Evolutionary conservation across 2,797 vertebrate species (phyloP).

Genomic region (Discoglossus pictus): DNA sequence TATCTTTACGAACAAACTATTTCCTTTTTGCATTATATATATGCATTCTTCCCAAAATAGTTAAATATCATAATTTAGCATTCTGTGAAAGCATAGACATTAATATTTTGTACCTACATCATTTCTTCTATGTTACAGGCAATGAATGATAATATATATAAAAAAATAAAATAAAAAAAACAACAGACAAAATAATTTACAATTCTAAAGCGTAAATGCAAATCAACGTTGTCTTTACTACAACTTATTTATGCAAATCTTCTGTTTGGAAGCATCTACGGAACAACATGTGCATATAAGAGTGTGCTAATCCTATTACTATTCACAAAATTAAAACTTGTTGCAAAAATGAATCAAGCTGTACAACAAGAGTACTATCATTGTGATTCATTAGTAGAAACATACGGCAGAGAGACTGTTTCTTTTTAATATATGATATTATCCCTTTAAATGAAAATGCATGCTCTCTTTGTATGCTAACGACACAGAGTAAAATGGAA

Average conservation of each 20-base stretch:
- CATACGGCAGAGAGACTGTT: constrained; percentile 52
- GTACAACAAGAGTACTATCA: constrained; percentile 38
- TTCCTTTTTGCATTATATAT: no score
- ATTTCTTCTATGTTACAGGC: constrained; percentile 35
- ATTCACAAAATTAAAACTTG: constrained; percentile 53
- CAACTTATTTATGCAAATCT: constrained; percentile 49
- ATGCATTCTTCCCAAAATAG: no score
- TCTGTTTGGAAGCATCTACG: constrained; percentile 45
- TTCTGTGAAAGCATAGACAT: constrained; percentile 39
- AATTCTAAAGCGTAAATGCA: not conserved
- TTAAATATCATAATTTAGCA: no score
- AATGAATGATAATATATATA: constrained; percentile 39
- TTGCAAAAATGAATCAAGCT: constrained; percentile 55
- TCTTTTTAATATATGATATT: constrained; percentile 43
- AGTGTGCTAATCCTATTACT: constrained; percentile 49
- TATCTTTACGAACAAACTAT: no score
- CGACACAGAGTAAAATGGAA: constrained; percentile 53
- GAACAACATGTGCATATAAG: constrained; percentile 48
- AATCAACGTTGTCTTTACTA: constrained; percentile 49
- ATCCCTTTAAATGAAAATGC: constrained; percentile 48
- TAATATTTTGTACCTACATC: constrained; percentile 42
- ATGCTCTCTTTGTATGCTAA: constrained; percentile 50
- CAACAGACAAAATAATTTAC: constrained; percentile 50
- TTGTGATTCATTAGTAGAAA: constrained; percentile 47
- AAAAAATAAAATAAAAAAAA: constrained; percentile 37